phyloP scores from a whole-genome alignment of 2,888 invertebrate species.

The Apeira syringaria region DNA sequence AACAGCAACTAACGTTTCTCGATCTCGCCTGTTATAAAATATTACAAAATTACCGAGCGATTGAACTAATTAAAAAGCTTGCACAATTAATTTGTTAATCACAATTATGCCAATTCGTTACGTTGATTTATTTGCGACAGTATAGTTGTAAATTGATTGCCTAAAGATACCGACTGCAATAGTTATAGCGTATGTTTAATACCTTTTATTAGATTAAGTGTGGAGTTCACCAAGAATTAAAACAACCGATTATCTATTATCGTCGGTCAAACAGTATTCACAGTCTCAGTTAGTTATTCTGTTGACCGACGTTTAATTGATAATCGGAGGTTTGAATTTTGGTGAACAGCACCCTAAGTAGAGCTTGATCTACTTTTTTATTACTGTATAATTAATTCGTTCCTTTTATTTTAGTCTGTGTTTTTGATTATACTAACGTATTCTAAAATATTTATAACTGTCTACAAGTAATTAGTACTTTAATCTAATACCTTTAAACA shows the following conservation, averaged over 20 bases:
- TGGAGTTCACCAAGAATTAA: too few relatives aligned
- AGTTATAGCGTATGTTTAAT: slow-evolving; percentile 22
- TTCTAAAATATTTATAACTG: too few relatives aligned
- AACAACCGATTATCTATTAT: too few relatives aligned
- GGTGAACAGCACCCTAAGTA: too few relatives aligned
- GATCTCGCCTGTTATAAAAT: slow-evolving; percentile 31
- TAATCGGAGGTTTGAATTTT: too few relatives aligned
- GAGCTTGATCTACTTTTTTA: slow-evolving; percentile 13
- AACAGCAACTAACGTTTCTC: slow-evolving; percentile 32
- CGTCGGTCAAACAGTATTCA: too few relatives aligned
- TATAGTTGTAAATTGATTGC: slow-evolving; percentile 30
- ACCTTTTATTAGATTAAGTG: slow-evolving; percentile 34
- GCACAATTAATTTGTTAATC: slow-evolving; percentile 34
- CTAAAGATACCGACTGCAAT: slow-evolving; percentile 26
- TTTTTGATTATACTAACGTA: too few relatives aligned
- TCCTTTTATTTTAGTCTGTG: too few relatives aligned
- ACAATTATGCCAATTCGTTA: slow-evolving; percentile 28
- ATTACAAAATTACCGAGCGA: slow-evolving; percentile 39
- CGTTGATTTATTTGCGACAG: slow-evolving; percentile 30
- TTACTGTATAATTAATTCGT: slow-evolving; percentile 6
- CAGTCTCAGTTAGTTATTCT: too few relatives aligned
- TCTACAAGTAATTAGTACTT: too few relatives aligned
- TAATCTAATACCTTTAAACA: too few relatives aligned
- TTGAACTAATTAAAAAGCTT: slow-evolving; percentile 36
- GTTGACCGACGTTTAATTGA: too few relatives aligned